Evolutionary conservation across 2,888 invertebrate species (phyloP).

Genomic region (Ditylenchus weischeri): DNA sequence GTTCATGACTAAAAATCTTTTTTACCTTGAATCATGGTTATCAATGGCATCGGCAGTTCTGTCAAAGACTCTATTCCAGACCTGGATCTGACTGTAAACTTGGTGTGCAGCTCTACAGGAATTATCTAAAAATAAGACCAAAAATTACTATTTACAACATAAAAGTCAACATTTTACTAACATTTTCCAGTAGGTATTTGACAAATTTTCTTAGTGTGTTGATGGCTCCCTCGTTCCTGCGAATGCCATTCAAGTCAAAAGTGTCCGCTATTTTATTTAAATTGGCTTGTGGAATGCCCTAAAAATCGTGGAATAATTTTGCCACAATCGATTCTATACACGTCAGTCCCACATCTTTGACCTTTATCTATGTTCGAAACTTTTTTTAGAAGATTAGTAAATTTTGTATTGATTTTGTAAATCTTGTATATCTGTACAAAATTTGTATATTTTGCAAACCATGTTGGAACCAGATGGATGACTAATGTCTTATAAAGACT

Average conservation of each 20-base stretch:
- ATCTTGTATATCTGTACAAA: too few relatives aligned
- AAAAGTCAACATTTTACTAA: conserved; percentile 8
- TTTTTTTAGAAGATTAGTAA: too few relatives aligned
- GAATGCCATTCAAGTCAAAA: conserved; percentile 25
- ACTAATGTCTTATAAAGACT: too few relatives aligned
- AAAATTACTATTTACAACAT: not conserved
- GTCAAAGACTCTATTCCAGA: conserved; percentile 29
- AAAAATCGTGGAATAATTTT: too few relatives aligned
- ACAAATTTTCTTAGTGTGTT: conserved; percentile 28
- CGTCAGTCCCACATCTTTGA: too few relatives aligned
- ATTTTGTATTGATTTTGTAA: too few relatives aligned
- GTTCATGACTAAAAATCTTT: conserved; percentile 2
- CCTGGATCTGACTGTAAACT: conserved; percentile 29
- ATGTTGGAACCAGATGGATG: too few relatives aligned
- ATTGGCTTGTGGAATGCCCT: conserved; percentile 20
- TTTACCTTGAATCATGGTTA: conserved; percentile 25
- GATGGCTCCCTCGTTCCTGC: conserved; percentile 27
- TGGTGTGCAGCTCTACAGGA: conserved; percentile 27
- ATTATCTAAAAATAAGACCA: conserved; percentile 23
- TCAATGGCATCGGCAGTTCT: conserved; percentile 27
- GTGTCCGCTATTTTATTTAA: conserved; percentile 21
- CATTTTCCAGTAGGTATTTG: conserved; percentile 31
- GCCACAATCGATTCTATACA: too few relatives aligned
- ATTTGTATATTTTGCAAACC: too few relatives aligned
- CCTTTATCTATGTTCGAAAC: too few relatives aligned